Evolutionary conservation across 2,797 vertebrate genomes (phyloP).

Genomic region (Benthosema pterotum): DNA sequence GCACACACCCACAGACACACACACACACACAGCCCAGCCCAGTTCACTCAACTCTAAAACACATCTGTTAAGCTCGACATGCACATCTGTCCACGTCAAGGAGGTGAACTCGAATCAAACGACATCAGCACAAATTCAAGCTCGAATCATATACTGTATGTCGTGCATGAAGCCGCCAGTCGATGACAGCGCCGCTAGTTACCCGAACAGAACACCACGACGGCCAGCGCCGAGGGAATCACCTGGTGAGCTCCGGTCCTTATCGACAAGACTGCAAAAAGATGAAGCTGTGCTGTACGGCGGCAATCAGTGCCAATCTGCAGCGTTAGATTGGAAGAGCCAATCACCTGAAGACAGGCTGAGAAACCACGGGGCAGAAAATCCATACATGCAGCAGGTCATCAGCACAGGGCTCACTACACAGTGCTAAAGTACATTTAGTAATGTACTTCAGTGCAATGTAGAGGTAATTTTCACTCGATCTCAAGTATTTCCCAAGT

Average conservation of each 20-base stretch:
- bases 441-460: slow-evolving; percentile 29
- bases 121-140: slow-evolving; percentile 19
- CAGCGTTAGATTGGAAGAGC: slow-evolving; percentile 66
- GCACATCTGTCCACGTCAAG: slow-evolving; percentile 10
- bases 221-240: too few species aligned
- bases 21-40: slow-evolving; percentile 7
- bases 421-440: not conserved
- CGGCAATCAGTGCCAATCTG: slow-evolving; percentile 63
- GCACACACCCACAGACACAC: slow-evolving; percentile 5
- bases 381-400: slow-evolving; percentile 66
- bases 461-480: slow-evolving; percentile 22
- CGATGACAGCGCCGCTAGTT: too few species aligned
- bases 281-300: slow-evolving; percentile 66
- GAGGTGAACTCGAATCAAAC: slow-evolving; percentile 17
- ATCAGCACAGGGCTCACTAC: slow-evolving; percentile 52
- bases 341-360: slow-evolving; percentile 65
- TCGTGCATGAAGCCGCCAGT: too few species aligned
- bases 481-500: too few species aligned
- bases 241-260: slow-evolving; percentile 31
- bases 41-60: too few species aligned
- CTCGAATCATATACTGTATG: too few species aligned
- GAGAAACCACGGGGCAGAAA: slow-evolving; percentile 67
- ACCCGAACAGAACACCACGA: too few species aligned
- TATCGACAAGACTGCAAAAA: slow-evolving; percentile 51
- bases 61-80: slow-evolving; percentile 5